Evolutionary conservation across 2,113 vertebrate species (phyloP).

Genomic region (Pachyramphus minor): DNA sequence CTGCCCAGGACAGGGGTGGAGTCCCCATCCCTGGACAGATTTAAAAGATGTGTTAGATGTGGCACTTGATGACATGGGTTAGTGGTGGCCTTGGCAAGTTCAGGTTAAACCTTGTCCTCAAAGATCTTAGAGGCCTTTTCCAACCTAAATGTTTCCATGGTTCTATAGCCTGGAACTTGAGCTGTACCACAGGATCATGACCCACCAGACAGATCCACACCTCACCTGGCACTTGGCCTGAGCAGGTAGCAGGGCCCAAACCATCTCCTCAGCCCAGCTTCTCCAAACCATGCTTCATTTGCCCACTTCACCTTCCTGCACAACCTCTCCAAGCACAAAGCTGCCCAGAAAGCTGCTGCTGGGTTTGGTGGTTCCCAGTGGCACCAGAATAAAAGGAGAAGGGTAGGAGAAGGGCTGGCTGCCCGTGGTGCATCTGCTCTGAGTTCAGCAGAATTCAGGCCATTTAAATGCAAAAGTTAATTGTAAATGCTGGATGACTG

Average conservation of each 20-base stretch:
- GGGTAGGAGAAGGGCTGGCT: rapidly evolving
- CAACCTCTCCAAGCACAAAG: not conserved
- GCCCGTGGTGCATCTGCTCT: rapidly evolving
- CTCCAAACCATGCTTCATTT: not conserved
- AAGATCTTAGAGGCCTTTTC: not conserved
- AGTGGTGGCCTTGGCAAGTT: not conserved
- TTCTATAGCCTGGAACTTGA: rapidly evolving
- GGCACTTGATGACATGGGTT: not conserved
- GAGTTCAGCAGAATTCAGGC: not conserved
- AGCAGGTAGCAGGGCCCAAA: not conserved
- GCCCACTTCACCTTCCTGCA: not conserved
- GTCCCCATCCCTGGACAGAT: not conserved
- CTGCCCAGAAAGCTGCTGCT: not conserved
- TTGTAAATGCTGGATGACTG: not conserved
- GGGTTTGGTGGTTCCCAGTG: not conserved
- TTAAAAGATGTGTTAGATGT: not conserved
- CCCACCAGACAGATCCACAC: not conserved
- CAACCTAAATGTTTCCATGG: not conserved
- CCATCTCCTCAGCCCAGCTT: not conserved
- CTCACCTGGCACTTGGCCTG: not conserved
- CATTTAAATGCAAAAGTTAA: not conserved
- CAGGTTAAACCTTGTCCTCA: too few species aligned
- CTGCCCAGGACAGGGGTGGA: not conserved
- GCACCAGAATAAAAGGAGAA: not conserved
- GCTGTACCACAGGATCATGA: rapidly evolving